These are phyloP conservation scores for Gonioctena quinquepunctata DNA, from an alignment of 1,140 invertebrate species.

Conservation along the genomic window DNA sequence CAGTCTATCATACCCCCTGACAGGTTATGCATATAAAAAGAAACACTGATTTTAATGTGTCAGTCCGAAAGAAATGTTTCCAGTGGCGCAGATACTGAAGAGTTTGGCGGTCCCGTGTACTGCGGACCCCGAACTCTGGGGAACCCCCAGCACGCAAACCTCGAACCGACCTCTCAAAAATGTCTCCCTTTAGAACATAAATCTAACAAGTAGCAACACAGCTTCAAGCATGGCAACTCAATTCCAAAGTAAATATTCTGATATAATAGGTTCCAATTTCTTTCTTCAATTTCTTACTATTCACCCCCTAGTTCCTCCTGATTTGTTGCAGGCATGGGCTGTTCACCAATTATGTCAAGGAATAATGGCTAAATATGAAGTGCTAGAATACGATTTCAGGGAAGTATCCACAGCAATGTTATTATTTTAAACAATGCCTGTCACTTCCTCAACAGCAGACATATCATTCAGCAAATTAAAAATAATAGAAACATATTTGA, in stretches of 20 bases:
- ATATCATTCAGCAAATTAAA: conserved; percentile 24
- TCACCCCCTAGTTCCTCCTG: conserved; percentile 18
- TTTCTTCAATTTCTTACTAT: conserved; percentile 20
- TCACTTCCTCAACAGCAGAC: conserved; percentile 22
- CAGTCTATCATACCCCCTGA: too few relatives aligned
- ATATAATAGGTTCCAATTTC: conserved; percentile 18
- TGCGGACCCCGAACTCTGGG: too few relatives aligned
- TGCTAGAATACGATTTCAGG: conserved; percentile 20
- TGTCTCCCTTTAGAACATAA: too few relatives aligned
- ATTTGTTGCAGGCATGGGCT: conserved; percentile 13
- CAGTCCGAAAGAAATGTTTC: too few relatives aligned
- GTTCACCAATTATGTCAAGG: conserved; percentile 20
- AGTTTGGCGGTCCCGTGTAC: too few relatives aligned
- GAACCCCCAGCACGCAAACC: too few relatives aligned
- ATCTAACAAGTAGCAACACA: too few relatives aligned
- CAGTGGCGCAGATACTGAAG: too few relatives aligned
- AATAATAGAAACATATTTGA: conserved; percentile 24
- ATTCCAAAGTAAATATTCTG: conserved; percentile 21
- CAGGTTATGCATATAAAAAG: too few relatives aligned
- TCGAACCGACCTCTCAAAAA: too few relatives aligned
- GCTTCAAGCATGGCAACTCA: too few relatives aligned
- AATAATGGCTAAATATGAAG: conserved; percentile 20
- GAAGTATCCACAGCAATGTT: conserved; percentile 27
- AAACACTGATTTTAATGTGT: too few relatives aligned
- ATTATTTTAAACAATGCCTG: conserved; percentile 25